A percentile compares a stretch with the other conserved stretches of the same genome.
These are phyloP conservation scores for Calyptomena viridis DNA, from an alignment of 2,113 vertebrate species.

Conservation along the genomic window DNA sequence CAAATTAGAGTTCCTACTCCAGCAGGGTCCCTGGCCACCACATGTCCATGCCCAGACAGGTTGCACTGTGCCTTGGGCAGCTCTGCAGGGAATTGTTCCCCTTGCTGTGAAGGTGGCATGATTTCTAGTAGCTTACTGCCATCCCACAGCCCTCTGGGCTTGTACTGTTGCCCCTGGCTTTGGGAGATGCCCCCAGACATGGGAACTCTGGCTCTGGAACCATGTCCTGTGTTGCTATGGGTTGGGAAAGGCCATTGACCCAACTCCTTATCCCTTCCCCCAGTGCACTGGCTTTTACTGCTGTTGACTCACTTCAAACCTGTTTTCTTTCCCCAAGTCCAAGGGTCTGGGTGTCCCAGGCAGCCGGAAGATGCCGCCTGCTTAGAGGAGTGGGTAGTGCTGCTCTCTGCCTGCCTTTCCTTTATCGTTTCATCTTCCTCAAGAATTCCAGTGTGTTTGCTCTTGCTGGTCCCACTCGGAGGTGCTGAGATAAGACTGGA, in stretches of 20 bases:
- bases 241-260: slow-evolving; percentile 39
- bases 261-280: slow-evolving; percentile 56
- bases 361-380: slow-evolving; percentile 61
- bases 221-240: background rate
- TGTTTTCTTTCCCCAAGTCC: slow-evolving; percentile 73
- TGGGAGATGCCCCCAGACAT: background rate
- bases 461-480: slow-evolving; percentile 64
- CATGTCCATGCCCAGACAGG: background rate
- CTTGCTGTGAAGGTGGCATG: background rate
- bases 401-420: slow-evolving; percentile 45
- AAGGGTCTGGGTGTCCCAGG: slow-evolving; percentile 70
- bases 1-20: background rate
- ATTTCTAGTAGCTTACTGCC: background rate
- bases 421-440: slow-evolving; percentile 74
- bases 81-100: background rate
- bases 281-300: slow-evolving; percentile 50
- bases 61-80: background rate
- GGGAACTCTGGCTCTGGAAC: background rate
- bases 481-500: slow-evolving; percentile 65
- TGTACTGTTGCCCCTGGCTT: background rate
- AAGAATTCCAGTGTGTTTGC: slow-evolving; percentile 73
- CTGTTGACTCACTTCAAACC: slow-evolving; percentile 67
- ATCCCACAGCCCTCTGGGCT: background rate
- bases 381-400: slow-evolving; percentile 47
- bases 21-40: background rate